Evolutionary conservation across 2,888 invertebrate genomes (phyloP).

Genomic region (Steromphala cineraria): DNA sequence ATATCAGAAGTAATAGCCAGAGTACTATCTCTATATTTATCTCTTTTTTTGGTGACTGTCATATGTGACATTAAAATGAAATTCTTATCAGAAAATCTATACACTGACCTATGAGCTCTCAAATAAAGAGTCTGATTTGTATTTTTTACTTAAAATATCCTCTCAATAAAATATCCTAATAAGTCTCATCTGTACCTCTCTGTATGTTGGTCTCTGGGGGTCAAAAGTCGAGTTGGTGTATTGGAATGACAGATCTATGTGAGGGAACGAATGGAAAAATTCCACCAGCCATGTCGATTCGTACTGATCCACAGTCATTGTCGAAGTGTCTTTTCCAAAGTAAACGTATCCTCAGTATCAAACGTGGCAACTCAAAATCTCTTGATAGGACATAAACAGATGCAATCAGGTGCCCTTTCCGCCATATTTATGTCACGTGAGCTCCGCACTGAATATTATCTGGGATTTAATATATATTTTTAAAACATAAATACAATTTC

Average conservation of each 20-base stretch:
- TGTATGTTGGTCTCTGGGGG: slow-evolving; percentile 90
- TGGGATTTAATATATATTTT: neutral
- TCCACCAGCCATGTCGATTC: slow-evolving; percentile 80
- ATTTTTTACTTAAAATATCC: too few relatives aligned
- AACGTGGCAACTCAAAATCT: neutral
- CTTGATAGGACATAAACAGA: neutral
- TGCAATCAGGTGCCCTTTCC: neutral
- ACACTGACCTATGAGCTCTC: too few relatives aligned
- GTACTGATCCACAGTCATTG: slow-evolving; percentile 23
- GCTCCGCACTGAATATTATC: neutral
- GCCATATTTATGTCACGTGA: slow-evolving; percentile 1
- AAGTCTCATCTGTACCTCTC: slow-evolving; percentile 82
- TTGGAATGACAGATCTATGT: slow-evolving; percentile 92
- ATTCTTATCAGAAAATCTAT: too few relatives aligned
- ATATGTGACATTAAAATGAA: too few relatives aligned
- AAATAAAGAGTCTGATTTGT: too few relatives aligned
- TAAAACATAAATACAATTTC: too few relatives aligned
- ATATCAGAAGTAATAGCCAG: too few relatives aligned
- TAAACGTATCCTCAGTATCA: neutral
- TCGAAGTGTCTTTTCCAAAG: neutral
- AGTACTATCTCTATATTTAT: too few relatives aligned
- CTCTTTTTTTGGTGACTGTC: too few relatives aligned
- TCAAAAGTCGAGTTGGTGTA: slow-evolving; percentile 93
- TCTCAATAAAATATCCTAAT: too few relatives aligned
- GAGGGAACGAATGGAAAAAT: slow-evolving; percentile 91